Evolutionary conservation across 2,888 invertebrate genomes (phyloP).

Genomic region (Drosophila nr. medialis): DNA sequence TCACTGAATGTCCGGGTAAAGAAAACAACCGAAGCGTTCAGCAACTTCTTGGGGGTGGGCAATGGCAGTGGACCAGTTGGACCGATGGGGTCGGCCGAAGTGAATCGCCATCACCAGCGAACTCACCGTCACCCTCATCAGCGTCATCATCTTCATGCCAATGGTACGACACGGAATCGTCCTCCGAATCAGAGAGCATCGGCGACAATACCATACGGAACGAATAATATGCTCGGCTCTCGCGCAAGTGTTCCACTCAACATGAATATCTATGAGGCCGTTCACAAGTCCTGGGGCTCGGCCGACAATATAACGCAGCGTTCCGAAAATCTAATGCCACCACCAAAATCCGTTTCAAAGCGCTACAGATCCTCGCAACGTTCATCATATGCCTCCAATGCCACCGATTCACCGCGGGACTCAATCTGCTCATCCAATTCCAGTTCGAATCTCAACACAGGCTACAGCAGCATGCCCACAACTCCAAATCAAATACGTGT

Average conservation of each 20-base stretch:
- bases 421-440: constrained; percentile 81
- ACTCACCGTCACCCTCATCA: constrained; percentile 84
- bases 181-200: constrained; percentile 80
- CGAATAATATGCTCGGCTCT: constrained; percentile 71
- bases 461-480: constrained; percentile 88
- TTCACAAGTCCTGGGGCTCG: constrained; percentile 95
- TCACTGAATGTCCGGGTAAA: constrained; percentile 96
- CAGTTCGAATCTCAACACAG: constrained; percentile 79
- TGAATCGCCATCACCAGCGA: constrained; percentile 85
- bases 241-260: constrained; percentile 81
- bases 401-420: constrained; percentile 76
- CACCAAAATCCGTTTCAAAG: constrained; percentile 90
- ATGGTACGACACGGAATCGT: constrained; percentile 82
- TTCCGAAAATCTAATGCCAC: constrained; percentile 88
- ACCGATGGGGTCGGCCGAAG: constrained; percentile 72
- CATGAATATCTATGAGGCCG: constrained; percentile 86
- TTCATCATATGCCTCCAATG: constrained; percentile 76
- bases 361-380: constrained; percentile 87
- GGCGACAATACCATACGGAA: constrained; percentile 75
- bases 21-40: constrained; percentile 96
- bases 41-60: constrained; percentile 94
- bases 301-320: constrained; percentile 92
- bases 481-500: constrained; percentile 88
- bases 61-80: constrained; percentile 84
- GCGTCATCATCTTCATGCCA: constrained; percentile 80